These are phyloP conservation scores for Lophura nycthemera DNA, from an alignment of 2,113 vertebrate species.

Conservation along the genomic window DNA sequence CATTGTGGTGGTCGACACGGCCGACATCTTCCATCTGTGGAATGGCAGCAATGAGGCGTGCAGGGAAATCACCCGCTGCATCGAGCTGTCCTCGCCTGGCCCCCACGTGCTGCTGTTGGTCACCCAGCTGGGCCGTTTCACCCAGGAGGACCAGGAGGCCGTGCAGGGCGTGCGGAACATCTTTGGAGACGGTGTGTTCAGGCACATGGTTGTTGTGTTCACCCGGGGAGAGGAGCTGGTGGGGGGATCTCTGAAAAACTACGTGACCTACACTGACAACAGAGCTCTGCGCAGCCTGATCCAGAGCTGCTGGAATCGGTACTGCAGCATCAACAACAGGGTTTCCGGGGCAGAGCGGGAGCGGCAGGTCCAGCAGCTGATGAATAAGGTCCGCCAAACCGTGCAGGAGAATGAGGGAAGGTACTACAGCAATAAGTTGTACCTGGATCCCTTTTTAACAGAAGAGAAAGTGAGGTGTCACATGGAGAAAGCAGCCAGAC, in stretches of 20 bases:
- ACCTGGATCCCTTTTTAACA: background rate
- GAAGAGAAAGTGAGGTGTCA: background rate
- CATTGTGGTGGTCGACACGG: background rate
- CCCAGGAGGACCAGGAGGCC: background rate
- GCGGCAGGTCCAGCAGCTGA: background rate
- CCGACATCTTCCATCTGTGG: background rate
- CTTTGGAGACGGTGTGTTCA: background rate
- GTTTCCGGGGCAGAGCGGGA: background rate
- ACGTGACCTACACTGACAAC: background rate
- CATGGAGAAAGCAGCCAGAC: too few relatives aligned
- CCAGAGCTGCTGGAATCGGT: background rate
- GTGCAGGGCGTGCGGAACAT: background rate
- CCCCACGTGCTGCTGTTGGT: slow-evolving; percentile 62
- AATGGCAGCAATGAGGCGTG: background rate
- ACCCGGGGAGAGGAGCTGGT: background rate
- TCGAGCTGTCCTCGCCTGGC: slow-evolving; percentile 72
- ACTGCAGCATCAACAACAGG: background rate
- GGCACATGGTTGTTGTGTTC: background rate
- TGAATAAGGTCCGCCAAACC: background rate
- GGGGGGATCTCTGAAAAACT: background rate
- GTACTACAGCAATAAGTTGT: fast-evolving
- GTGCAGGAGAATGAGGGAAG: fast-evolving
- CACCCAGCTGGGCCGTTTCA: background rate
- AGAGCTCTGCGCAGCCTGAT: background rate
- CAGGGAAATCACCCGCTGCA: background rate